Conservation (phyloP, 2,797 vertebrate genomes). For the Dermochelys coriacea region DNA sequence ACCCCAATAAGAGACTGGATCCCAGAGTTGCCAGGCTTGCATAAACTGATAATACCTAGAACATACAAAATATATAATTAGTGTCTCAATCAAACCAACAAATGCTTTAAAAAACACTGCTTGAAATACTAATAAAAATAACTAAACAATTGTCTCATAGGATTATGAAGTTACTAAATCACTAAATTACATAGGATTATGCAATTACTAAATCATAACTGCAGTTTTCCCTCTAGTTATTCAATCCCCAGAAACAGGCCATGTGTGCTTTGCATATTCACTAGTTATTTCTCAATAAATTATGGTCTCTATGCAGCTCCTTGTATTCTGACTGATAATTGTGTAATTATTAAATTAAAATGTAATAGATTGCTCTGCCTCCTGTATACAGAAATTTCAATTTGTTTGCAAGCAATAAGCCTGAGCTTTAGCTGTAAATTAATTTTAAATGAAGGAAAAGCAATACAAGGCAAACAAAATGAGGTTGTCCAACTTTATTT, state of each 20-base stretch:
- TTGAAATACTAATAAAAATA: background rate
- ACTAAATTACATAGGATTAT: too few relatives aligned
- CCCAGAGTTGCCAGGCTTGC: conserved; percentile 96
- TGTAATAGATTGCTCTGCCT: background rate
- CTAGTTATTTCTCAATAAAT: background rate
- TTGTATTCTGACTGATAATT: background rate
- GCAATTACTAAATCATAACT: background rate
- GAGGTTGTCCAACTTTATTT: background rate
- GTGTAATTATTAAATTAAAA: background rate
- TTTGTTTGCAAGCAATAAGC: background rate
- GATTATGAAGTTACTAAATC: background rate
- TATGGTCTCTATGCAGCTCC: background rate
- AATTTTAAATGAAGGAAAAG: background rate
- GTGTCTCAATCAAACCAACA: background rate
- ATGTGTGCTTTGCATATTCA: background rate
- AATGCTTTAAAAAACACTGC: fast-evolving
- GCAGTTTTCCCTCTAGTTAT: background rate
- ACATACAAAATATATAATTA: conserved; percentile 36
- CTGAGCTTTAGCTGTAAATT: background rate
- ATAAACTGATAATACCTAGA: conserved; percentile 97
- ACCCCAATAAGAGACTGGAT: conserved; percentile 98
- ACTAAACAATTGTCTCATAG: background rate
- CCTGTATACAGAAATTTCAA: background rate
- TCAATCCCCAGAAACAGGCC: background rate
- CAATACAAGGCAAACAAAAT: background rate